Conservation (phyloP, 64 coral and sea anemone genomes). For the Dendronephthya gigantea region DNA sequence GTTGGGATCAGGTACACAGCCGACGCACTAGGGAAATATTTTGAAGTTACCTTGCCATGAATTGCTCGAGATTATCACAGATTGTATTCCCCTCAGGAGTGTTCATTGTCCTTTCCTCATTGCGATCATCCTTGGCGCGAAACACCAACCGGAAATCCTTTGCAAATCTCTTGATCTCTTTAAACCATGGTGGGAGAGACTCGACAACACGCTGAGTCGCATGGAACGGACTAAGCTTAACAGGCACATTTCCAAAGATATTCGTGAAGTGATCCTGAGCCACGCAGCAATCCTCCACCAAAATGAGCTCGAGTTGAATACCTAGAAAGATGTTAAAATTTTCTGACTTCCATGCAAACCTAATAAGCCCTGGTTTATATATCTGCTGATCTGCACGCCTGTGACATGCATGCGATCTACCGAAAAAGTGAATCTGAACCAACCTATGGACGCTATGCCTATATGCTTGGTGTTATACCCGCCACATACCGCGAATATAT, state of each 20-base stretch:
- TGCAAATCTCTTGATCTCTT: not conserved
- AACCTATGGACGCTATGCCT: no score
- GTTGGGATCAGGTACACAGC: no score
- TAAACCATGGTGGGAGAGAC: not conserved
- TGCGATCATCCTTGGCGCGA: not conserved
- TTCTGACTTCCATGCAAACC: no score
- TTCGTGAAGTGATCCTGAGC: not conserved
- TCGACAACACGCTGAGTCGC: not conserved
- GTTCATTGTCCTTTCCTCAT: not conserved
- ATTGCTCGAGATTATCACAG: not conserved
- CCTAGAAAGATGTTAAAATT: not conserved
- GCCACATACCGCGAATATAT: no score
- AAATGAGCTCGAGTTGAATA: not conserved
- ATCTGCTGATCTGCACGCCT: no score
- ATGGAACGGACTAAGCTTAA: not conserved
- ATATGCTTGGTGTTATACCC: no score
- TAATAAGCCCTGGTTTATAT: no score
- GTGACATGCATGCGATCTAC: no score
- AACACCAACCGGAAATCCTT: not conserved
- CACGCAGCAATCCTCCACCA: not conserved
- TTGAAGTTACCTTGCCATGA: not conserved
- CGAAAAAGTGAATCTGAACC: no score
- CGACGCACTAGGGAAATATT: no score
- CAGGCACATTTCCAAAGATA: constrained; percentile 1
- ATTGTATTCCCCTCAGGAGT: not conserved